Evolutionary conservation across 2,888 invertebrate species (phyloP).

Genomic region (Anorthoa munda): DNA sequence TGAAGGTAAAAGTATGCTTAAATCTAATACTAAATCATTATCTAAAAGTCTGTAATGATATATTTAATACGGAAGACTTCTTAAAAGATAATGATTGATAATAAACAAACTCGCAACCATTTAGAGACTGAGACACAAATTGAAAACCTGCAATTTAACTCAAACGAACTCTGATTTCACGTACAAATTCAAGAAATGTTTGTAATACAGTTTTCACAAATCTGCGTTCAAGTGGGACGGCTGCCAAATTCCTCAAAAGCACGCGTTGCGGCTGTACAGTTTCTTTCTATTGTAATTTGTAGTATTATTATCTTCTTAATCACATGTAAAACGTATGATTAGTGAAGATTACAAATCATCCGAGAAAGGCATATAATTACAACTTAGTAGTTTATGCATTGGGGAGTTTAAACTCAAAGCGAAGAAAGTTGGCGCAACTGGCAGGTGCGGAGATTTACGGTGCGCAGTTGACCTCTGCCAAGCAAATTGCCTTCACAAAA

Average conservation of each 20-base stretch:
- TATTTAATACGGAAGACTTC: neutral
- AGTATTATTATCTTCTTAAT: conserved; percentile 65
- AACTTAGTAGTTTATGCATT: conserved; percentile 42
- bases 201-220: conserved; percentile 59
- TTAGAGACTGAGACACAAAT: neutral
- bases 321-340: conserved; percentile 51
- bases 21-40: neutral
- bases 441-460: conserved; percentile 70
- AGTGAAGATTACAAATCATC: conserved; percentile 37
- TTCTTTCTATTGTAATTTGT: conserved; percentile 74
- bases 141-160: conserved; percentile 1
- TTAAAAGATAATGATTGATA: neutral
- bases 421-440: conserved; percentile 61
- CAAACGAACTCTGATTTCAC: conserved; percentile 16
- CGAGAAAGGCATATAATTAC: conserved; percentile 44
- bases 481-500: conserved; percentile 80
- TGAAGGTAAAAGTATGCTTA: neutral
- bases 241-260: conserved; percentile 73
- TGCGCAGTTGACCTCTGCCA: conserved; percentile 75
- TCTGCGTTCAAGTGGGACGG: conserved; percentile 65
- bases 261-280: conserved; percentile 65
- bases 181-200: conserved; percentile 40
- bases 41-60: neutral
- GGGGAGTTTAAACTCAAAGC: conserved; percentile 35
- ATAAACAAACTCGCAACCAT: neutral